phyloP scores from a whole-genome alignment of 2,113 vertebrate species.

The Coreoperca whiteheadi region DNA sequence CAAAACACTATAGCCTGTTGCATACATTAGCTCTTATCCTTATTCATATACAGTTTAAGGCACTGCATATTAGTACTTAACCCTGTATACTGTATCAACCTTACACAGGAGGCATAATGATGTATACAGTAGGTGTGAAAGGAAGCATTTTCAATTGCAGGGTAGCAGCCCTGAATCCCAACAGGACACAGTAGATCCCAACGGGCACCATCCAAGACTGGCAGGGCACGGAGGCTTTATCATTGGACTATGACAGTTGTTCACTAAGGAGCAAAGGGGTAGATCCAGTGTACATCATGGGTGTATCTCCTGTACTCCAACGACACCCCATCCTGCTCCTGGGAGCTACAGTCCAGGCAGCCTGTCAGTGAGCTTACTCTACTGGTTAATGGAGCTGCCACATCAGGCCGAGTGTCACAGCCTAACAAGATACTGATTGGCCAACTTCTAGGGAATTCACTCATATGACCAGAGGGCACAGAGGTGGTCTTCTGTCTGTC shows the following conservation, averaged over 20 bases:
- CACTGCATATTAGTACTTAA: background rate
- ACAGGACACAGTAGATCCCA: constrained; percentile 24
- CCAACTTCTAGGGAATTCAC: constrained; percentile 75
- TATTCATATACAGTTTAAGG: background rate
- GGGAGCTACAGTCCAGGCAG: constrained; percentile 61
- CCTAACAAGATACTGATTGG: constrained; percentile 82
- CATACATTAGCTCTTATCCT: background rate
- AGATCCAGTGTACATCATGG: constrained; percentile 51
- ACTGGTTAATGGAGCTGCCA: constrained; percentile 82
- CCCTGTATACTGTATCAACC: background rate
- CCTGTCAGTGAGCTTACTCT: constrained; percentile 73
- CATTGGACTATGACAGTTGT: constrained; percentile 59
- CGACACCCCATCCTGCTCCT: constrained; percentile 30
- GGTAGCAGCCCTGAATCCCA: constrained; percentile 28
- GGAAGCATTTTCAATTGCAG: constrained; percentile 2
- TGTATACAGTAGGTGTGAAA: background rate
- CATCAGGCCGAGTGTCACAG: constrained; percentile 72
- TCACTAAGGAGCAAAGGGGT: constrained; percentile 48
- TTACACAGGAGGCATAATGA: background rate
- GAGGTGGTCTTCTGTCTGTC: constrained; percentile 56
- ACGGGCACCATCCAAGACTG: constrained; percentile 35
- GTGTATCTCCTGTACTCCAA: constrained; percentile 28
- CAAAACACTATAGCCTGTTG: background rate
- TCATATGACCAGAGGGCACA: constrained; percentile 62
- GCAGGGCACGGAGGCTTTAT: constrained; percentile 45